Percentiles rank a stretch among this genome's conserved stretches.
Evolutionary conservation across 2,888 invertebrate species (phyloP).

Genomic region (Tetramorium bicarinatum): DNA sequence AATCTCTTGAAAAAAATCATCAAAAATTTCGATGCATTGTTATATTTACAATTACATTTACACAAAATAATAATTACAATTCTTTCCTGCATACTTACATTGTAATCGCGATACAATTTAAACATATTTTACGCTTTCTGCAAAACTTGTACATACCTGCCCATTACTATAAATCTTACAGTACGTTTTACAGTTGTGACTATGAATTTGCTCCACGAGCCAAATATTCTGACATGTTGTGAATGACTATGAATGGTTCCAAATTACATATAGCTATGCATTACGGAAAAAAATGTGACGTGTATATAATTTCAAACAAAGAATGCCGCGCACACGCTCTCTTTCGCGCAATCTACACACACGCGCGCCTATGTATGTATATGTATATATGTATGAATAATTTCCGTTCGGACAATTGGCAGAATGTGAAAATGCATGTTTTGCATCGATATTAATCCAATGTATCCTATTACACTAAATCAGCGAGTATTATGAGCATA

Average conservation of each 20-base stretch:
- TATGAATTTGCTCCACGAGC: not conserved
- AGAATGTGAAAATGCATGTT: conserved; percentile 65
- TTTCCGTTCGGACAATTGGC: conserved; percentile 69
- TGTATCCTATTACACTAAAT: conserved; percentile 63
- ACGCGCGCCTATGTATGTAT: too few relatives aligned
- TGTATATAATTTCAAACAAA: not conserved
- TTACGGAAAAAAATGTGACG: not conserved
- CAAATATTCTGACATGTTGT: not conserved
- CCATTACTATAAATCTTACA: not conserved
- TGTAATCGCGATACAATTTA: conserved; percentile 67
- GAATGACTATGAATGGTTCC: not conserved
- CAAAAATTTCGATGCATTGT: not conserved
- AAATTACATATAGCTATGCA: not conserved
- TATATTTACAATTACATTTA: conserved; percentile 77
- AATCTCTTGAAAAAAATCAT: too few relatives aligned
- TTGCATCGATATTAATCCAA: conserved; percentile 63
- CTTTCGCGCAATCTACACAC: not conserved
- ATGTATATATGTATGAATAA: not conserved
- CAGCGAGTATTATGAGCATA: conserved; percentile 71
- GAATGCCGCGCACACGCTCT: not conserved
- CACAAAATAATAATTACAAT: conserved; percentile 75
- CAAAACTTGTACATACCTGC: not conserved
- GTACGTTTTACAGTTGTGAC: not conserved
- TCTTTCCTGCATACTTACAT: conserved; percentile 71
- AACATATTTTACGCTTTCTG: conserved; percentile 61